Conservation (phyloP, 2,113 vertebrate species). For the Meriones unguiculatus region DNA sequence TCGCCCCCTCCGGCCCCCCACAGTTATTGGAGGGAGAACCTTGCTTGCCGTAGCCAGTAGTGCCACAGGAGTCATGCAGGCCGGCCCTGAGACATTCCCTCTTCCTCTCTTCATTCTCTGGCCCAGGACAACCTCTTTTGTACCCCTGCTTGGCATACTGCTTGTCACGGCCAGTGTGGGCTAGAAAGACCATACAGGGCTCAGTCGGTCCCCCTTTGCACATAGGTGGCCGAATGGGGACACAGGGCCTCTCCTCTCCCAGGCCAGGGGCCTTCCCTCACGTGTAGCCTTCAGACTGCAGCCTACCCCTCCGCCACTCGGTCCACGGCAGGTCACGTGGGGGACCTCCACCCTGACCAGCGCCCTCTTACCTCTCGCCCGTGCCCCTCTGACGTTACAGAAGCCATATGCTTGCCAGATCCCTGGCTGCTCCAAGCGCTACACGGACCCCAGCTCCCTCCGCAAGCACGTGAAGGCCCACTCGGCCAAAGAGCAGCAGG, state of each 20-base stretch:
- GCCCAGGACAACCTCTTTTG: neutral
- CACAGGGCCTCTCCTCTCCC: neutral
- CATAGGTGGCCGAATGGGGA: neutral
- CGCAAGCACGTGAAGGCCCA: constrained; percentile 99
- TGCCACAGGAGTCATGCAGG: neutral
- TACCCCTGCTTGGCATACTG: neutral
- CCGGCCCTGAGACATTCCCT: neutral
- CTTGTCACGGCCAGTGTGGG: neutral
- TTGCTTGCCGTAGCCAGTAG: neutral
- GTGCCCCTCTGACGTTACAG: constrained; percentile 84
- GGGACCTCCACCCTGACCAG: neutral
- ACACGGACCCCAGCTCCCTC: constrained; percentile 98
- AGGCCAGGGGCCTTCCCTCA: neutral
- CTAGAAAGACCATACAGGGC: neutral
- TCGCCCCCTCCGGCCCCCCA: neutral
- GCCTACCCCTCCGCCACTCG: neutral
- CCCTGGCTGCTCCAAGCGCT: constrained; percentile 98
- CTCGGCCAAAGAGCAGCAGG: constrained; percentile 97
- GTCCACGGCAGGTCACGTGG: neutral
- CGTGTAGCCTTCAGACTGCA: neutral
- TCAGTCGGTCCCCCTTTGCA: neutral
- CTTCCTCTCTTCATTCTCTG: neutral
- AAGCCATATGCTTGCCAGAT: constrained; percentile 99
- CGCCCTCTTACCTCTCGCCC: neutral
- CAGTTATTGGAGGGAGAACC: neutral